These are phyloP conservation scores for Tetragonula clypearis DNA, from an alignment of 1,140 invertebrate genomes.

Conservation along the genomic window DNA sequence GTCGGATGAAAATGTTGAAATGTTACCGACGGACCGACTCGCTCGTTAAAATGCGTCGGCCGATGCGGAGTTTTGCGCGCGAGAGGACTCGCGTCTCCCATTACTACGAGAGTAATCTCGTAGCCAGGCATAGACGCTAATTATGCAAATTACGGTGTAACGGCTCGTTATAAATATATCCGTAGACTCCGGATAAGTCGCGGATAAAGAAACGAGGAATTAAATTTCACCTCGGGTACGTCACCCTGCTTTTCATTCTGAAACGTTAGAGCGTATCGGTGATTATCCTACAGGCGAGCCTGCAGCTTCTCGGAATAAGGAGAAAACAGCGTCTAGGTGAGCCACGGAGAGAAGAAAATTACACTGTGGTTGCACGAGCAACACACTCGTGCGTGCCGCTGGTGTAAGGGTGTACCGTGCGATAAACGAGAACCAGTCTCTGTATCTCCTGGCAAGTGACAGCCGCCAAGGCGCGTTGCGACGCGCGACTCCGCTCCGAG, in stretches of 20 bases:
- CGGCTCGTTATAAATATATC: constrained; percentile 49
- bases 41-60: not conserved
- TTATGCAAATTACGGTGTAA: constrained; percentile 44
- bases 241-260: constrained; percentile 44
- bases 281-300: constrained; percentile 20
- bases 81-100: not conserved
- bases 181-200: not conserved
- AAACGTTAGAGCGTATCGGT: constrained; percentile 32
- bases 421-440: constrained; percentile 61
- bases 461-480: constrained; percentile 23
- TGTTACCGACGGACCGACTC: not conserved
- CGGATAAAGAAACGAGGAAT: constrained; percentile 1
- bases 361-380: not conserved
- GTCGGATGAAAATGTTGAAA: not conserved
- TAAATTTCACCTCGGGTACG: constrained; percentile 37
- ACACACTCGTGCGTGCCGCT: not conserved
- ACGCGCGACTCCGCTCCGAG: not conserved
- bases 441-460: constrained; percentile 53
- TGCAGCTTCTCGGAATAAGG: constrained; percentile 34
- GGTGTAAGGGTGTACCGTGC: constrained; percentile 10
- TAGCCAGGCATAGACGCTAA: constrained; percentile 31
- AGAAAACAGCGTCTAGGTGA: constrained; percentile 40
- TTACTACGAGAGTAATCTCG: constrained; percentile 1
- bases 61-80: too few species aligned
- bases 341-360: constrained; percentile 14